phyloP scores from a whole-genome alignment of 2,797 vertebrate species.

The Babyrousa celebensis region DNA sequence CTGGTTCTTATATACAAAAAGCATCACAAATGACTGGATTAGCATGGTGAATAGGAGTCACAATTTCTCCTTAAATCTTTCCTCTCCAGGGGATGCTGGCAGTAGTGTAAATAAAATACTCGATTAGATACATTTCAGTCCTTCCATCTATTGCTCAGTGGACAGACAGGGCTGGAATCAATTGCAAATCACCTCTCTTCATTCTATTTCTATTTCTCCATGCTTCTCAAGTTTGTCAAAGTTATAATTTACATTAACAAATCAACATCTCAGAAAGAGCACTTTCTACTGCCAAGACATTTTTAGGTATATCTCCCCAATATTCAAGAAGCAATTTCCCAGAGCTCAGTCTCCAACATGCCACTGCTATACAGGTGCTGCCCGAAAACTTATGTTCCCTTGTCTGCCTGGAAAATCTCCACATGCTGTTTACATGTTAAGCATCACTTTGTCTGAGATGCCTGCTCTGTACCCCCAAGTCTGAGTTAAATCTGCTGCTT shows the following conservation, averaged over 20 bases:
- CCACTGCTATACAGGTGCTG: fast-evolving
- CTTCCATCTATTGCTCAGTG: not conserved
- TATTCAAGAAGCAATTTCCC: not conserved
- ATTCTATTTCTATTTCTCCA: conserved; percentile 2
- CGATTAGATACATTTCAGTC: not conserved
- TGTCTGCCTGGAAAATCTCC: not conserved
- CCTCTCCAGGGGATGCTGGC: not conserved
- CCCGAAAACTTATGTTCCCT: not conserved
- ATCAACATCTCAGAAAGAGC: not conserved
- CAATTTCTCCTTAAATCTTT: not conserved
- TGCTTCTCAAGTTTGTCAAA: not conserved
- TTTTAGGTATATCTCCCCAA: not conserved
- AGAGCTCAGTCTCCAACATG: not conserved
- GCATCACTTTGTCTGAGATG: not conserved
- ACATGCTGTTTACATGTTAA: not conserved
- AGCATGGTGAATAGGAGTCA: not conserved
- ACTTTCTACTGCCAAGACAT: not conserved
- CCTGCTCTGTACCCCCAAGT: not conserved
- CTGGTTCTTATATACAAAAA: not conserved
- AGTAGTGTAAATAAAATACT: not conserved
- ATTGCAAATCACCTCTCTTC: not conserved
- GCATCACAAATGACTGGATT: not conserved
- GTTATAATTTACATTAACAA: not conserved
- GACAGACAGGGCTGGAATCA: not conserved
- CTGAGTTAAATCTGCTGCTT: not conserved